Percentiles rank a stretch among this genome's conserved stretches.
Conservation (phyloP, 1,140 invertebrate species). For the Drosophila ohnishii region DNA sequence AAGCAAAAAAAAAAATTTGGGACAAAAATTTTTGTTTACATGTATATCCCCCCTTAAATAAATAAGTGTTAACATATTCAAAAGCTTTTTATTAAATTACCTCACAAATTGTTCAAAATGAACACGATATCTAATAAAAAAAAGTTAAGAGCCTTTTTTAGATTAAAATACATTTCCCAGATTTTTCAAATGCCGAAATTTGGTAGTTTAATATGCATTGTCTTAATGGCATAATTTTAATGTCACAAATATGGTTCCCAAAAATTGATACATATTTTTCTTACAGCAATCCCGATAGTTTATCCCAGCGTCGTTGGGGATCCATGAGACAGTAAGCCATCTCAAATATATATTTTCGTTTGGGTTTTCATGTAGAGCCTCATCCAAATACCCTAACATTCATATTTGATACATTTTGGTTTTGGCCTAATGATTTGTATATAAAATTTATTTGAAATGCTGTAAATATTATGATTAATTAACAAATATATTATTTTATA, state of each 20-base stretch:
- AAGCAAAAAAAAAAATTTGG: too few species aligned
- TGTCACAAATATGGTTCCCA: not conserved
- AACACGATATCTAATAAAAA: too few species aligned
- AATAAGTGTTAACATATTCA: too few species aligned
- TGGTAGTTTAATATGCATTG: not conserved
- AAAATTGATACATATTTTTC: conserved; percentile 46
- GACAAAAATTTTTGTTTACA: too few species aligned
- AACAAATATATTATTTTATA: not conserved
- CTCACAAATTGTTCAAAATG: too few species aligned
- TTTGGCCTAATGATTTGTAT: conserved; percentile 39
- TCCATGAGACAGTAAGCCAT: conserved; percentile 90
- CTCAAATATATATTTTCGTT: conserved; percentile 12
- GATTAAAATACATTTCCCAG: not conserved
- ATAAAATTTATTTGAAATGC: conserved; percentile 3
- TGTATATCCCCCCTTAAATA: too few species aligned
- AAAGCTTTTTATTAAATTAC: too few species aligned
- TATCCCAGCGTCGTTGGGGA: conserved; percentile 89
- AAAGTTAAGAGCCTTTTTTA: not conserved
- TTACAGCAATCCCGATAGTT: conserved; percentile 87
- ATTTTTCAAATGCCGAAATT: not conserved
- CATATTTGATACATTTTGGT: conserved; percentile 52
- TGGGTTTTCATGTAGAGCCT: conserved; percentile 50
- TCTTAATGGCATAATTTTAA: too few species aligned
- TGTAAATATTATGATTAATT: conserved; percentile 9
- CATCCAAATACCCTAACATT: conserved; percentile 27